Evolutionary conservation across 2,888 invertebrate genomes (phyloP), one percentile per base, ranked within the genome.

Genomic region (Diogma glabrata): DNA sequence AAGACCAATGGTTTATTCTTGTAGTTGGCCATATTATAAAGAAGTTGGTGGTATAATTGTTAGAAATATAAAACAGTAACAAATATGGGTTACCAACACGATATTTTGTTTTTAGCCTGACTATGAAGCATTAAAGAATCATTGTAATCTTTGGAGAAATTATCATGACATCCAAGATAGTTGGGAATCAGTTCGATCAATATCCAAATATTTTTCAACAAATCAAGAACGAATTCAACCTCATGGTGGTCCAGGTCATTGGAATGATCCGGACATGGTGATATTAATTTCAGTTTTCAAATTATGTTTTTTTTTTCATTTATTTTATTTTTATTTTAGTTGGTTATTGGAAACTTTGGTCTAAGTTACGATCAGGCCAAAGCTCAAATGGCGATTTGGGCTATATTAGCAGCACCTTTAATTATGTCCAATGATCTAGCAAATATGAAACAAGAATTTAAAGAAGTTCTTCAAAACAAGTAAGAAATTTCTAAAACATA

Each of bases 1-100:
- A 17, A 72, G 87, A 46, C 82, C 82, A 3, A 87, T 89, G 65
- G 75, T 86, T 2, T 89, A 81, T 63, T 84, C 85, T 0, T 88
- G 88, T 67, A 84, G 83, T 62, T 88, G 86, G 84, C 87, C 88
- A 4, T 82, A 79, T 3, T 90, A 88, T 65, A 76, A 78, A 62
- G 77, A 79, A 62, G 69, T 69, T 12, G 55, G 61, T 36, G 73
- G 73, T 54, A 69, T 74, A 58, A 61, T 67, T 57, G 77, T 77
- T 65, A 61, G 47, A 22, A 23, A 40, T 43, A 17, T 17, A 50
- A 23, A 0, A 61, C 61, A 3, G 59, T 61, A 53, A 26, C 57
- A 52, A 28, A 22, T 38, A 38, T 46, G 12, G 33, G 24, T n/a
- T 17, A 49, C 22, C 20, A 40, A 45, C 30, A 50, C 49, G 40